Evolutionary conservation across 1,140 invertebrate species (phyloP).

Genomic region (Anthonomus grandis): DNA sequence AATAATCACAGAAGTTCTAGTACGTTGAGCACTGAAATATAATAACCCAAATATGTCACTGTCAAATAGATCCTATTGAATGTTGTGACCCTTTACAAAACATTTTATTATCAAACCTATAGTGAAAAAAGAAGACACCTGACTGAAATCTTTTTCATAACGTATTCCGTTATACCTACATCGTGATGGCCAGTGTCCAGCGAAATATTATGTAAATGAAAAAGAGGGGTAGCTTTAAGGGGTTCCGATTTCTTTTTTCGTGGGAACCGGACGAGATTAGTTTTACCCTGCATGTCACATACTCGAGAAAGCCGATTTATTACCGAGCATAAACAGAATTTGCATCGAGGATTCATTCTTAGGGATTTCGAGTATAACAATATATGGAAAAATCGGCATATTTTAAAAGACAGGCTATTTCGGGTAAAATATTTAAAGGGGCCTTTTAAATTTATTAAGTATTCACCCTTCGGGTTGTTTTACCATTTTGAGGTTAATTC

Average conservation of each 20-base stretch:
- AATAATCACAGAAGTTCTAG: no score
- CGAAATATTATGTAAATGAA: slow-evolving; percentile 40
- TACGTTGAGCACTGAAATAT: no score
- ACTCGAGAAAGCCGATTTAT: slow-evolving; percentile 31
- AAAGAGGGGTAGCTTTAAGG: slow-evolving; percentile 28
- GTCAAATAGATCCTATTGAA: slow-evolving; percentile 1
- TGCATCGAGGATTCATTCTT: slow-evolving; percentile 31
- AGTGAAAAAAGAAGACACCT: slow-evolving; percentile 13
- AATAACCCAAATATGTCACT: slow-evolving; percentile 3
- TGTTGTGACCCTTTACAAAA: slow-evolving; percentile 14
- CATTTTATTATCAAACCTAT: slow-evolving; percentile 15
- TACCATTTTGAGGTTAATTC: slow-evolving; percentile 31
- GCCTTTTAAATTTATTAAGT: slow-evolving; percentile 27
- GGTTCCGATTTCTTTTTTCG: slow-evolving; percentile 38
- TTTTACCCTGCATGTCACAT: slow-evolving; percentile 25
- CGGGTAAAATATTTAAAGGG: slow-evolving; percentile 3
- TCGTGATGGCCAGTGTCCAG: slow-evolving; percentile 39
- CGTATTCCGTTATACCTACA: slow-evolving; percentile 29
- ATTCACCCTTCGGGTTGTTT: slow-evolving; percentile 31
- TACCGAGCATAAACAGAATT: slow-evolving; percentile 30
- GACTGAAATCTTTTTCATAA: slow-evolving; percentile 25
- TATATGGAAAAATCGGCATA: slow-evolving; percentile 27
- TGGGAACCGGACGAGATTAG: slow-evolving; percentile 33
- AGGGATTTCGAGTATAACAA: slow-evolving; percentile 20
- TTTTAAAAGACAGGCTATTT: slow-evolving; percentile 20